A percentile compares a stretch with the other conserved stretches of the same genome.
Conservation (phyloP, 2,797 vertebrate genomes). For the Acipenser oxyrinchus region DNA sequence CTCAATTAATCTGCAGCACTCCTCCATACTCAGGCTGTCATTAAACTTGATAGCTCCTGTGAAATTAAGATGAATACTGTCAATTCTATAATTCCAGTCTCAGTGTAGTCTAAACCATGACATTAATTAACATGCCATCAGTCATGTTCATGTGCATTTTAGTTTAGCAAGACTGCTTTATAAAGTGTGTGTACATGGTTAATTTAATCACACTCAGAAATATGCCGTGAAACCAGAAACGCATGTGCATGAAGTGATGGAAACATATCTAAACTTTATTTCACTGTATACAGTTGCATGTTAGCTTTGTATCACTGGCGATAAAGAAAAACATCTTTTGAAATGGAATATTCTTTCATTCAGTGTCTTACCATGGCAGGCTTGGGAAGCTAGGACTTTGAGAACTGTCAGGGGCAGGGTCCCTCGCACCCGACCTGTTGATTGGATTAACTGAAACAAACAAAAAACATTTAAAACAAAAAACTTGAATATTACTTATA, state of each 20-base stretch:
- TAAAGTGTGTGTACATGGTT: no score
- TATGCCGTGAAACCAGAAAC: no score
- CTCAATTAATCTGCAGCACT: conserved; percentile 76
- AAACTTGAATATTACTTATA: neutral
- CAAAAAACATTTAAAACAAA: neutral
- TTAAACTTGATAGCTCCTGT: conserved; percentile 96
- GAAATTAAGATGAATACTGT: conserved; percentile 17
- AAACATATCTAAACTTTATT: no score
- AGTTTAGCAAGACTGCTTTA: neutral
- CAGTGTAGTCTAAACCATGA: neutral
- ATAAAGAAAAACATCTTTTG: no score
- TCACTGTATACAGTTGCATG: no score
- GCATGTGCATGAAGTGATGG: no score
- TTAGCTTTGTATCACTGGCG: no score
- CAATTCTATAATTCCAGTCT: no score
- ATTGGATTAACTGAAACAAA: conserved; percentile 45
- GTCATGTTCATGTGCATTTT: neutral
- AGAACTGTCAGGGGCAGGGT: conserved; percentile 79
- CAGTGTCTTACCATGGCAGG: conserved; percentile 79
- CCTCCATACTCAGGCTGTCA: conserved; percentile 68
- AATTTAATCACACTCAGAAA: no score
- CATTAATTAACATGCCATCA: neutral
- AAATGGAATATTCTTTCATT: no score
- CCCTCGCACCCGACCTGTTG: conserved; percentile 65
- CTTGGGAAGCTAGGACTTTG: conserved; percentile 87